Conservation (phyloP, 2,113 vertebrate species). For the Prunella himalayana region DNA sequence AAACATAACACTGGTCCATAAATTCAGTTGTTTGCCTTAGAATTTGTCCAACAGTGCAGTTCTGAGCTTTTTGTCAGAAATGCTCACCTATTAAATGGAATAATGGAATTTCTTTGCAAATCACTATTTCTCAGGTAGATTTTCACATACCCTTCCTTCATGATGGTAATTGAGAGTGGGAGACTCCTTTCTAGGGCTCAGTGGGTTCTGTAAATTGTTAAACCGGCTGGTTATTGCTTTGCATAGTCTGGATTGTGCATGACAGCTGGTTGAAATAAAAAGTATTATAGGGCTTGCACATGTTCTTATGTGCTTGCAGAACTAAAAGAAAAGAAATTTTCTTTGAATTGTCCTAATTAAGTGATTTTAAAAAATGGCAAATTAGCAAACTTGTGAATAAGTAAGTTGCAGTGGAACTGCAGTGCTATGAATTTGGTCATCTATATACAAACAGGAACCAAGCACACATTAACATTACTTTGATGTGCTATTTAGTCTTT, state of each 20-base stretch:
- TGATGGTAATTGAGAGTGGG: neutral
- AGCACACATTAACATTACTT: neutral
- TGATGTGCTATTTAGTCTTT: neutral
- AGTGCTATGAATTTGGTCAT: constrained; percentile 29
- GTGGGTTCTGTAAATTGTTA: neutral
- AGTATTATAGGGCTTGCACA: neutral
- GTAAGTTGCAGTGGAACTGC: neutral
- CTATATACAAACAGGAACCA: neutral
- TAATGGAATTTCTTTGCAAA: neutral
- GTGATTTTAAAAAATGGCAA: neutral
- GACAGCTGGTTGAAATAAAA: neutral
- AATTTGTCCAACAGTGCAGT: neutral
- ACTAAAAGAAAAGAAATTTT: neutral
- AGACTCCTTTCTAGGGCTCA: neutral
- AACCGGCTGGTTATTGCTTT: neutral
- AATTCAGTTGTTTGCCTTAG: neutral
- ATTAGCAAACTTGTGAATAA: neutral
- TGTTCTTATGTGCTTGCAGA: neutral
- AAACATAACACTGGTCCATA: neutral
- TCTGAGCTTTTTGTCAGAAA: neutral
- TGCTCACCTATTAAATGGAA: neutral
- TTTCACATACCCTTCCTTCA: neutral
- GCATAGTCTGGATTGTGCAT: neutral
- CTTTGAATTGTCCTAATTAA: constrained; percentile 30
- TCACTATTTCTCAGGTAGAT: neutral